phyloP scores from a whole-genome alignment of 2,888 invertebrate genomes.

The Apamea sordens region DNA sequence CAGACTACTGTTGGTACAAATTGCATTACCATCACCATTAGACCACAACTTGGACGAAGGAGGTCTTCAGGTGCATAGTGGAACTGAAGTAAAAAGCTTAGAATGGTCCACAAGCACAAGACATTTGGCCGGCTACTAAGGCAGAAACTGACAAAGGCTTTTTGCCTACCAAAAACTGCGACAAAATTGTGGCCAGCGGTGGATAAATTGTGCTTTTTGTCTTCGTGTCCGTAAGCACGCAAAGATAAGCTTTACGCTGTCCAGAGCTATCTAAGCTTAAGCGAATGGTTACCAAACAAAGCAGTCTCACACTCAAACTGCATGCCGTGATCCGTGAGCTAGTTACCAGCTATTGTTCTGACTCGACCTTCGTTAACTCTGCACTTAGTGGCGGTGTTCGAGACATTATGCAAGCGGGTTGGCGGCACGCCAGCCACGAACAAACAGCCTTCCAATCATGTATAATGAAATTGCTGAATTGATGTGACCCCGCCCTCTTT shows the following conservation, averaged over 20 bases:
- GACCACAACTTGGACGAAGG: background rate
- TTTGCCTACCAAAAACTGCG: background rate
- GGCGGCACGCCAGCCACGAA: slow-evolving; percentile 76
- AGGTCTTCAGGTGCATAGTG: background rate
- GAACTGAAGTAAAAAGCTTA: background rate
- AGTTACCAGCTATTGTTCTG: slow-evolving; percentile 14
- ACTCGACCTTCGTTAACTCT: slow-evolving; percentile 37
- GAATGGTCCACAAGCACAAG: background rate
- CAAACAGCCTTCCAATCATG: slow-evolving; percentile 82
- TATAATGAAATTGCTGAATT: slow-evolving; percentile 79
- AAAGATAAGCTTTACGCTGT: slow-evolving; percentile 15
- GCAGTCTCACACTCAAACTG: background rate
- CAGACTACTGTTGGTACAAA: background rate
- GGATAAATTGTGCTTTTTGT: slow-evolving; percentile 10
- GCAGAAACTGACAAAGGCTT: background rate
- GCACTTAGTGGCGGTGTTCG: slow-evolving; percentile 44
- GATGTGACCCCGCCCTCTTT: slow-evolving; percentile 58
- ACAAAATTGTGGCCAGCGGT: background rate
- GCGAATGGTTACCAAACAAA: slow-evolving; percentile 18
- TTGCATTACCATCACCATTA: background rate
- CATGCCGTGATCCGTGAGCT: slow-evolving; percentile 1
- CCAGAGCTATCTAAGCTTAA: background rate
- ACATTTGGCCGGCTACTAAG: background rate
- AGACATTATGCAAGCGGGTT: slow-evolving; percentile 68
- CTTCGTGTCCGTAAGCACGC: background rate